Conservation (phyloP, 2,797 vertebrate species). For the Trematomus bernacchii region DNA sequence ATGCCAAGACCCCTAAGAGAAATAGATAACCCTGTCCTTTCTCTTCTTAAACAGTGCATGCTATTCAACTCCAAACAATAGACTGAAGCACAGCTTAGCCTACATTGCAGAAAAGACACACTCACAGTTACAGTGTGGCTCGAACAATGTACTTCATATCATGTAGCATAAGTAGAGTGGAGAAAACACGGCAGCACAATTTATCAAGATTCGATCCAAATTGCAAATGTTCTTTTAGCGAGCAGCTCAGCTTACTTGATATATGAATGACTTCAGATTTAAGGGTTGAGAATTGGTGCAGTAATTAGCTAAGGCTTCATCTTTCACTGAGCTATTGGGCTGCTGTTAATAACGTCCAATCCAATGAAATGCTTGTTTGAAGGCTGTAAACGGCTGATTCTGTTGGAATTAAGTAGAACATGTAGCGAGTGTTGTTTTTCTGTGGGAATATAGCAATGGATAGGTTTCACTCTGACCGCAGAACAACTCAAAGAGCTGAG, state of each 20-base stretch:
- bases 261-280: slow-evolving; percentile 23
- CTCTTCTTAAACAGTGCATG: slow-evolving; percentile 37
- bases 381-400: slow-evolving; percentile 5
- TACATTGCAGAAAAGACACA: slow-evolving; percentile 49
- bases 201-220: slow-evolving; percentile 28
- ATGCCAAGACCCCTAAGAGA: slow-evolving; percentile 45
- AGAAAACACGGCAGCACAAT: slow-evolving; percentile 24
- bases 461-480: background rate
- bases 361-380: slow-evolving; percentile 27
- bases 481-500: background rate
- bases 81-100: slow-evolving; percentile 62
- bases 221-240: slow-evolving; percentile 32
- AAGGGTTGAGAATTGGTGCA: slow-evolving; percentile 17
- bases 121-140: slow-evolving; percentile 23
- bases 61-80: slow-evolving; percentile 63
- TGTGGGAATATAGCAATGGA: background rate
- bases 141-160: slow-evolving; percentile 45
- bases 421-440: background rate
- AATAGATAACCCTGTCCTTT: slow-evolving; percentile 32
- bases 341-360: slow-evolving; percentile 14
- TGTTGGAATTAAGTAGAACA: background rate
- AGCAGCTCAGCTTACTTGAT: slow-evolving; percentile 28
- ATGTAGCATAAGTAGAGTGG: slow-evolving; percentile 31
- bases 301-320: slow-evolving; percentile 18
- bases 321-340: slow-evolving; percentile 24